These are phyloP conservation scores for Peromyscus attwateri DNA, from an alignment of 2,797 vertebrate species.

Conservation along the genomic window DNA sequence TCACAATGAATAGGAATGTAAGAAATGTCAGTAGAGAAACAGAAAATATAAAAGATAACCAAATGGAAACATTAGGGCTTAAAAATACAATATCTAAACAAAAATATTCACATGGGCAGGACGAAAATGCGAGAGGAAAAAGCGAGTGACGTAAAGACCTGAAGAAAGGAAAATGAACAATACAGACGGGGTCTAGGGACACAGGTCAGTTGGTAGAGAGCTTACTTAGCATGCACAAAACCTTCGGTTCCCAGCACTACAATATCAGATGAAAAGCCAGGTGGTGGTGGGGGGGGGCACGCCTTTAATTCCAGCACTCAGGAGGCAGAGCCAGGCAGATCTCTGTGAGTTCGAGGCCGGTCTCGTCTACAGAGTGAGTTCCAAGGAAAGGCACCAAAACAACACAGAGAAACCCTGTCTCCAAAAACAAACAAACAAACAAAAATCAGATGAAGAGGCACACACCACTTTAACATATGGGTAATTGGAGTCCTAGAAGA, in stretches of 20 bases:
- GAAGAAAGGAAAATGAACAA: not conserved
- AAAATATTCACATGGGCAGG: not conserved
- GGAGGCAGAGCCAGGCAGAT: too few species aligned
- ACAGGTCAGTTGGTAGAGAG: not conserved
- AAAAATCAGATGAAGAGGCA: not conserved
- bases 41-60: not conserved
- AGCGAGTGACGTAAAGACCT: not conserved
- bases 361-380: too few species aligned
- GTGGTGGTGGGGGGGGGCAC: not conserved
- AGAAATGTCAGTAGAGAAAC: not conserved
- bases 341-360: too few species aligned
- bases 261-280: not conserved
- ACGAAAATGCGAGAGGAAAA: not conserved
- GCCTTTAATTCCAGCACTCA: not conserved
- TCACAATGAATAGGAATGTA: constrained; percentile 31
- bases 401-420: too few species aligned
- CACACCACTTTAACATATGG: not conserved
- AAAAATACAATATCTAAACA: constrained; percentile 29
- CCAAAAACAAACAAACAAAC: accelerated
- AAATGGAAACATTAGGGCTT: constrained; percentile 6
- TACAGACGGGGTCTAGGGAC: not conserved
- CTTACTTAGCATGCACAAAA: not conserved
- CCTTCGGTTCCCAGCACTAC: not conserved
- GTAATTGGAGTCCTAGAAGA: not conserved
- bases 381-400: too few species aligned